Evolutionary conservation across 2,888 invertebrate species (phyloP), one percentile per base, ranked within the genome.

Genomic region (Apamea epomidion): DNA sequence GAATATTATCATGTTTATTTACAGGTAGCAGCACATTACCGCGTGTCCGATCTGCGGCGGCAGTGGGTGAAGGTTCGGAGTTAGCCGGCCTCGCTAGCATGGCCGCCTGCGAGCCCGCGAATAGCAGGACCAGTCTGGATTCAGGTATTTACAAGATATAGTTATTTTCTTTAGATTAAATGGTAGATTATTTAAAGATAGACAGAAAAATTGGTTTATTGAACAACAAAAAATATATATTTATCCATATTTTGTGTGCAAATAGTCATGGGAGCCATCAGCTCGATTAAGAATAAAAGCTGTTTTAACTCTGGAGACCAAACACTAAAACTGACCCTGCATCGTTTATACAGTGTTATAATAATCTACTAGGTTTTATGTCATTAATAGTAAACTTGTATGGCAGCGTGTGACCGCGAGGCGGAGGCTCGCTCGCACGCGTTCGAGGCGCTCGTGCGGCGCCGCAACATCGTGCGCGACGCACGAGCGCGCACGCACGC

Each of bases 31-130:
- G 94, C 4, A 96, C 96, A 0, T 82, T 97, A 6, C 97, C 97
- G 0, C 94, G 97, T 0, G 97, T 96, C 91, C 97, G 99, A 16
- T 98, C 99, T 72, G 99, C 99, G 92, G 99, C 99, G 0, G 98
- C 99, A 1, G 97, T 98, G 75, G 99, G 98, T 0, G 98, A 94
- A 98, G 69, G 99, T 98, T 29, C 98, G 97, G 92, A 99, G 98
- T 92, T 98, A 98, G 88, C 98, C 97, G 93, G 94, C 2, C 85
- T 96, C 18, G 94, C 95, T 2, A 93, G 93, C 0, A 78, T 96
- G 79, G 95, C 96, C 18, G 90, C 93, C 18, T 93, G 94, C 60
- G 96, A 95, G 64, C 95, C 96, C 0, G 93, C 95, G 0, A 91
- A 92, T 12, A 97, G 97, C 79, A 90, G 97, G 25, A 96, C 96